phyloP scores from a whole-genome alignment of 1,140 invertebrate genomes.

The Adelges cooleyi region DNA sequence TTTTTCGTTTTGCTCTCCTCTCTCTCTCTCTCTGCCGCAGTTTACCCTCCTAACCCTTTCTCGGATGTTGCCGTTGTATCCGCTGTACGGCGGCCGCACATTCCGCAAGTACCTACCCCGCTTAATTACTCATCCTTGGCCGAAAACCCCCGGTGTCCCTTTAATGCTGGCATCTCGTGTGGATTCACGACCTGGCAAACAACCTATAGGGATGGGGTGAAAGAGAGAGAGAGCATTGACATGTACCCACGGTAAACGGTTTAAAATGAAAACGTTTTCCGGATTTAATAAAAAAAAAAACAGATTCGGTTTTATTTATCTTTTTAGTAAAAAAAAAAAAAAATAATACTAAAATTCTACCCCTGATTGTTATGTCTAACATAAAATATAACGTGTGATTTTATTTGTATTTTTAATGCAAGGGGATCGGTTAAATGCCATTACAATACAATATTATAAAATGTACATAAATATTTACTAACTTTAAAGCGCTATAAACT shows the following conservation, averaged over 20 bases:
- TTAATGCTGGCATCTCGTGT: conserved; percentile 22
- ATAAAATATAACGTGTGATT: too few relatives aligned
- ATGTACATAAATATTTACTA: too few relatives aligned
- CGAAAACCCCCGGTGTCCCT: conserved; percentile 8
- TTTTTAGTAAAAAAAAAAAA: too few relatives aligned
- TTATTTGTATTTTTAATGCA: too few relatives aligned
- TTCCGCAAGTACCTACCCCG: neutral
- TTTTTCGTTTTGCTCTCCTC: neutral
- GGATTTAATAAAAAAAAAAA: too few relatives aligned
- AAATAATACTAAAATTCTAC: too few relatives aligned
- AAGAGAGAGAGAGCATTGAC: conserved; percentile 13
- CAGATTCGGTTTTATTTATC: too few relatives aligned
- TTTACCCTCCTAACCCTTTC: conserved; percentile 25
- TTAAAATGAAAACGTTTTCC: conserved; percentile 20
- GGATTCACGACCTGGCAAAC: conserved; percentile 23
- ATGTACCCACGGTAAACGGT: conserved; percentile 13
- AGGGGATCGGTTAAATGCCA: too few relatives aligned
- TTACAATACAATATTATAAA: too few relatives aligned
- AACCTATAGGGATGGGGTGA: neutral
- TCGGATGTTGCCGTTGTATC: neutral
- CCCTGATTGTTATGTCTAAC: too few relatives aligned
- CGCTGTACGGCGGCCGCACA: neutral
- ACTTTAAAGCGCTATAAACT: too few relatives aligned
- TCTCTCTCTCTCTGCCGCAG: neutral
- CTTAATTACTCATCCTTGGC: conserved; percentile 27